These are phyloP conservation scores for Drosophila prolongata DNA, from an alignment of 2,888 invertebrate genomes.

Conservation along the genomic window DNA sequence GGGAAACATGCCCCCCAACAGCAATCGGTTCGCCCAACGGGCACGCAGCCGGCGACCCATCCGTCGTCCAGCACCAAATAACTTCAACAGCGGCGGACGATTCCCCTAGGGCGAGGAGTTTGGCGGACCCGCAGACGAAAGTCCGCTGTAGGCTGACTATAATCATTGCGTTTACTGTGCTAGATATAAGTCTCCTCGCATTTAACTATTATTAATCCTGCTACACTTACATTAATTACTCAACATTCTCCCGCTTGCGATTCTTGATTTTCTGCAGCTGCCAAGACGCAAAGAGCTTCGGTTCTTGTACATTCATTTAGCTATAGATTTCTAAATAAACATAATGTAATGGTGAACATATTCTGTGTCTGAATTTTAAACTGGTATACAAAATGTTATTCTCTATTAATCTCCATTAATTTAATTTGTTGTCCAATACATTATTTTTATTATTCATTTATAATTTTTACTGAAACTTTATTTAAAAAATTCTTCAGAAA, in stretches of 20 bases:
- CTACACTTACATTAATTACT: conserved; percentile 25
- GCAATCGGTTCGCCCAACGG: conserved; percentile 73
- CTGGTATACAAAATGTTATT: too few species aligned
- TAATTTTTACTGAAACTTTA: too few species aligned
- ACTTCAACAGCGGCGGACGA: conserved; percentile 79
- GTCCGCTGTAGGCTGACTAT: conserved; percentile 56
- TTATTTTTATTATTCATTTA: too few species aligned
- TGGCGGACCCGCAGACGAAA: conserved; percentile 59
- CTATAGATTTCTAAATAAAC: conserved; percentile 15
- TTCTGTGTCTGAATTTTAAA: neutral
- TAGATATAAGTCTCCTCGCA: conserved; percentile 57
- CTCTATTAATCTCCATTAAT: too few species aligned
- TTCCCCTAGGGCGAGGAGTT: conserved; percentile 35
- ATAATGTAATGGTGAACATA: neutral
- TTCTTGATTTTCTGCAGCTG: conserved; percentile 1
- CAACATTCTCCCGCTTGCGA: neutral
- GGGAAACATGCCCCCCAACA: conserved; percentile 33
- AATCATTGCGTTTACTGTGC: conserved; percentile 37
- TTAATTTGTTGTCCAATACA: too few species aligned
- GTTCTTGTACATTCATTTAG: conserved; percentile 29
- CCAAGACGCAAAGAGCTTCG: conserved; percentile 21
- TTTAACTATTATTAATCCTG: conserved; percentile 37
- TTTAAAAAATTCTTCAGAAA: too few species aligned
- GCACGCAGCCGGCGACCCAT: conserved; percentile 82
- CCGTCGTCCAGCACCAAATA: conserved; percentile 81